Conservation (phyloP, 2,113 vertebrate species). For the Aplodontia rufa region DNA sequence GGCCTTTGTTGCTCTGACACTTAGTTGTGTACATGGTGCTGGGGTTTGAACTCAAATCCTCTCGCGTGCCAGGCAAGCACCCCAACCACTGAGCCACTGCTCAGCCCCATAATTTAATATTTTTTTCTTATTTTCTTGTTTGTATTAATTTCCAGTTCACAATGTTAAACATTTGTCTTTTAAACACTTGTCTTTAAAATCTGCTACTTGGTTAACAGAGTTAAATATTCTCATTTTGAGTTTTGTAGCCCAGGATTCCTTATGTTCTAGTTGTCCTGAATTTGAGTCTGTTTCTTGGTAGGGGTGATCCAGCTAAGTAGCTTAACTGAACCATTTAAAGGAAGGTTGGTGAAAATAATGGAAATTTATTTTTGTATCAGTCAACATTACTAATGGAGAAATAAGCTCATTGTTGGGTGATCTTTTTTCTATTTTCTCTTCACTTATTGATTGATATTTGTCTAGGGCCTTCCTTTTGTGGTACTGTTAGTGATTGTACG, state of each 20-base stretch:
- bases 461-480: conserved; percentile 91
- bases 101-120: background rate
- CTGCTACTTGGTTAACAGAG: background rate
- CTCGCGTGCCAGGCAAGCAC: too few species aligned
- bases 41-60: too few species aligned
- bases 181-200: conserved; percentile 46
- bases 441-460: conserved; percentile 77
- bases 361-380: conserved; percentile 21
- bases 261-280: background rate
- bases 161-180: conserved; percentile 37
- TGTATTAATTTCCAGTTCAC: conserved; percentile 37
- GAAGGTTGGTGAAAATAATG: conserved; percentile 41
- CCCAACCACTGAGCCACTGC: too few species aligned
- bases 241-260: conserved; percentile 28
- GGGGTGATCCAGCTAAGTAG: background rate
- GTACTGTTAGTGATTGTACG: conserved; percentile 86
- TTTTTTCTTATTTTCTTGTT: background rate
- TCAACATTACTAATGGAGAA: conserved; percentile 31
- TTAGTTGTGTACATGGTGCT: too few species aligned
- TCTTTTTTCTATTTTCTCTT: background rate
- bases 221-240: conserved; percentile 51
- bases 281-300: conserved; percentile 45
- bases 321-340: background rate
- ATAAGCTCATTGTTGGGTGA: conserved; percentile 5
- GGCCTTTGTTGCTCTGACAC: too few species aligned